Evolutionary conservation across 2,797 vertebrate species (phyloP).

Genomic region (Salarias fasciatus): DNA sequence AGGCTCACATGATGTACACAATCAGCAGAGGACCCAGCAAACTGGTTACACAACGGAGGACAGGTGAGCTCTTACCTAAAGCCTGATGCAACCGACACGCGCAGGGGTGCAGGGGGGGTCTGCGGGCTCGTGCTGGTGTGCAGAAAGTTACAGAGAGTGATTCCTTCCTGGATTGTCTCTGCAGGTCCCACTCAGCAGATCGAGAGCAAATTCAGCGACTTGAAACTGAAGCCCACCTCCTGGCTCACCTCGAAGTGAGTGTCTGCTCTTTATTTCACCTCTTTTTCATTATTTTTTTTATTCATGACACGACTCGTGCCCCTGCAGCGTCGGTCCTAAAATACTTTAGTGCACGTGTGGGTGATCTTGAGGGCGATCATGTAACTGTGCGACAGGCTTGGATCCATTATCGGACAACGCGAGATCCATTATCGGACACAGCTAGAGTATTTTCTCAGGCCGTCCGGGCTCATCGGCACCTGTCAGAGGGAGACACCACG

Average conservation of each 20-base stretch:
- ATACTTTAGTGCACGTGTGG: constrained; percentile 53
- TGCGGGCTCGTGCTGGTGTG: too few species aligned
- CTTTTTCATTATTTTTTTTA: not conserved
- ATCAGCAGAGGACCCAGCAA: constrained; percentile 95
- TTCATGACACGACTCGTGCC: too few species aligned
- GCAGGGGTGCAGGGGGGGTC: too few species aligned
- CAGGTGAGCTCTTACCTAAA: constrained; percentile 88
- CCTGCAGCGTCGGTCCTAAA: constrained; percentile 20
- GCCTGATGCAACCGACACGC: too few species aligned
- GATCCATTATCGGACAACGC: constrained; percentile 47
- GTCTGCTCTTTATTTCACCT: not conserved
- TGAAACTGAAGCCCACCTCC: constrained; percentile 85
- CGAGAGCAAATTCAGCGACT: constrained; percentile 87
- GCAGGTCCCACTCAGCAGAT: constrained; percentile 90
- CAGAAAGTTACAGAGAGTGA: not conserved
- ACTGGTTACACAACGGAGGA: constrained; percentile 93
- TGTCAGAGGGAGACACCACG: too few species aligned
- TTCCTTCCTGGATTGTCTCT: not conserved
- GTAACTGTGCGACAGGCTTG: constrained; percentile 11
- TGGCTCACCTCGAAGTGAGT: constrained; percentile 81
- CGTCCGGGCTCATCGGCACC: too few species aligned
- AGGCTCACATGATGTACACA: constrained; percentile 93
- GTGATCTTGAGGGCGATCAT: constrained; percentile 30
- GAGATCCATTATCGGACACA: too few species aligned
- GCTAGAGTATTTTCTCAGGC: too few species aligned